Conservation (phyloP, 2,888 invertebrate genomes). For the Lepidochrysops patricia region DNA sequence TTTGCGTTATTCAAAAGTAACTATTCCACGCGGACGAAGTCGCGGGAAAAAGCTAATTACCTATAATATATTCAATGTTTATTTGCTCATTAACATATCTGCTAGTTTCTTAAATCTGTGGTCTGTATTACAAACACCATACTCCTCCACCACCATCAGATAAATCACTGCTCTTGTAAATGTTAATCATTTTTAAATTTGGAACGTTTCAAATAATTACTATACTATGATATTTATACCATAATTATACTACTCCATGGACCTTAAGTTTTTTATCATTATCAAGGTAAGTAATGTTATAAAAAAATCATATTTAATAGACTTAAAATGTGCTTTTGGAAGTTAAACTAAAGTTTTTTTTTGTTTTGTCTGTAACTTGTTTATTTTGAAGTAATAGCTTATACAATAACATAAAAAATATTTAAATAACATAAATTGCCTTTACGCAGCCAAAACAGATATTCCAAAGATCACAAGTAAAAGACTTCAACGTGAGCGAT, state of each 20-base stretch:
- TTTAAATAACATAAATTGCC: no score
- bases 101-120: background rate
- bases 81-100: background rate
- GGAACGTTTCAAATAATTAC: constrained; percentile 3
- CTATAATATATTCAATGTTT: background rate
- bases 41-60: no score
- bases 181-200: constrained; percentile 16
- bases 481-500: background rate
- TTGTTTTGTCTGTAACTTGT: no score
- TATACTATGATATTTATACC: constrained; percentile 1
- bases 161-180: constrained; percentile 19
- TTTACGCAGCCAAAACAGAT: no score
- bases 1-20: no score
- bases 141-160: constrained; percentile 11
- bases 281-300: background rate
- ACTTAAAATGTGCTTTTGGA: background rate
- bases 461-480: background rate
- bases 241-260: background rate
- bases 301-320: background rate
- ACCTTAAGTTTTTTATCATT: background rate
- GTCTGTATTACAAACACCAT: background rate
- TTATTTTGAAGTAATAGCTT: no score
- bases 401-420: no score
- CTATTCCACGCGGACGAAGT: no score
- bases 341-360: no score